These are phyloP conservation scores for Zosterops lateralis DNA, from an alignment of 2,113 vertebrate species.

Conservation along the genomic window DNA sequence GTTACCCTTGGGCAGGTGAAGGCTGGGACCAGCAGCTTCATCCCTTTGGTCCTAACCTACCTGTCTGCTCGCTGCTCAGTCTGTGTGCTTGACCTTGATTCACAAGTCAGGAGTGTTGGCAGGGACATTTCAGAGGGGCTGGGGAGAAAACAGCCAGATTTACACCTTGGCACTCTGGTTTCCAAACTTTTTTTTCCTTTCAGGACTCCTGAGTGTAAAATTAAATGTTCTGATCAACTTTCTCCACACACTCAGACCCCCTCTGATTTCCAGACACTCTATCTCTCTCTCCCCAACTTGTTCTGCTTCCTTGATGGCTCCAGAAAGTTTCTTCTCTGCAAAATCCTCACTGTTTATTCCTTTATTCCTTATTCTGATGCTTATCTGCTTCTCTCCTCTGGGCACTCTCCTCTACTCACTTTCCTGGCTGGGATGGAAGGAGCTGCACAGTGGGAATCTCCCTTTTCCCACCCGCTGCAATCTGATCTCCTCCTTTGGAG, in stretches of 20 bases:
- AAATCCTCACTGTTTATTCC: background rate
- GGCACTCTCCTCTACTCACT: background rate
- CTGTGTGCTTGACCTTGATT: background rate
- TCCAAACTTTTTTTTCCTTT: background rate
- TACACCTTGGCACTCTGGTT: background rate
- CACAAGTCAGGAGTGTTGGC: background rate
- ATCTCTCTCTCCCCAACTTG: background rate
- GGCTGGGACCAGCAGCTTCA: background rate
- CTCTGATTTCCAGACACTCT: background rate
- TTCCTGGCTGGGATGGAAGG: background rate
- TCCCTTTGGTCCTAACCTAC: background rate
- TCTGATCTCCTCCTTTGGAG: background rate
- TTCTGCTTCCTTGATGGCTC: background rate
- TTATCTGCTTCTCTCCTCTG: background rate
- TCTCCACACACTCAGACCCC: background rate
- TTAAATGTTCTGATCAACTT: background rate
- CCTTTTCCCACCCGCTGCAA: background rate
- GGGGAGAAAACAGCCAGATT: background rate
- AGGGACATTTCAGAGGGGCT: fast-evolving
- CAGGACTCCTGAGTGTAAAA: background rate
- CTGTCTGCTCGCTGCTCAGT: background rate
- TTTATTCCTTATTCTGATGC: background rate
- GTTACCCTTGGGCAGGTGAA: conserved; percentile 1
- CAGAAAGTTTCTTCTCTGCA: background rate
- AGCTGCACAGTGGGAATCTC: background rate